Base-by-base conservation (phyloP, 2,797 vertebrate species). In the Coluber constrictor region DNA sequence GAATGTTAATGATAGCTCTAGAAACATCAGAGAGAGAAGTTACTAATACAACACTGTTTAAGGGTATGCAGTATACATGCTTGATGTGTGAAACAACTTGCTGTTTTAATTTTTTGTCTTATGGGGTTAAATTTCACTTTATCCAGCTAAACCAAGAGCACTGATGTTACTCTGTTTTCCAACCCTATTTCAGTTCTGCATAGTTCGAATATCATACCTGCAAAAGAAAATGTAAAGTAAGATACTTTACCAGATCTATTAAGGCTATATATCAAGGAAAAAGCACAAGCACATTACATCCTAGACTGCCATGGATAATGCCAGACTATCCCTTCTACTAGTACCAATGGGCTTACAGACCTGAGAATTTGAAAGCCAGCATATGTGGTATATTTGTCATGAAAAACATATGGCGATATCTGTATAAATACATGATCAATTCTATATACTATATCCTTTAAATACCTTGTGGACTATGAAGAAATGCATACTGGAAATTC, bases 151-250 rank as follows among this genome's bases (percentile, higher is more conserved):
- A 15, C 92, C 90, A 74, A 93, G 55, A 57, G 56, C 89, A 87
- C 51, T 74, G 61, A 59, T 79, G 55, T 93, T 87, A 51, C 90
- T 93, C 56, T 93, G 63, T 61, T 93, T 59, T 93, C 66, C 90
- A 91, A 55, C 90, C 90, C 93, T 93, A 93, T 47, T 91, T 63
- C 66, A 91, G 47, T 91, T n/a, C 90, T 61, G 90, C 54, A 89
- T 83, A 93, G 74, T 88, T 87, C 79, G 47, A 59, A 55, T 51
- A 89, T 83, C 87, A 91, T 56, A 93, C 90, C 93, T 93, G 90
- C 70, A 93, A 93, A 91, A 93, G 47, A 91, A 54, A 93, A 91
- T 47, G 90, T 86, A 93, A 25, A n/a, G 25, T 83, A 91, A 91
- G 43, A 88, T 47, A 61, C 66, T 37, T 60, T 10, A 55, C 57